phyloP scores from a whole-genome alignment of 2,797 vertebrate species.

The Labeo calbasu region DNA sequence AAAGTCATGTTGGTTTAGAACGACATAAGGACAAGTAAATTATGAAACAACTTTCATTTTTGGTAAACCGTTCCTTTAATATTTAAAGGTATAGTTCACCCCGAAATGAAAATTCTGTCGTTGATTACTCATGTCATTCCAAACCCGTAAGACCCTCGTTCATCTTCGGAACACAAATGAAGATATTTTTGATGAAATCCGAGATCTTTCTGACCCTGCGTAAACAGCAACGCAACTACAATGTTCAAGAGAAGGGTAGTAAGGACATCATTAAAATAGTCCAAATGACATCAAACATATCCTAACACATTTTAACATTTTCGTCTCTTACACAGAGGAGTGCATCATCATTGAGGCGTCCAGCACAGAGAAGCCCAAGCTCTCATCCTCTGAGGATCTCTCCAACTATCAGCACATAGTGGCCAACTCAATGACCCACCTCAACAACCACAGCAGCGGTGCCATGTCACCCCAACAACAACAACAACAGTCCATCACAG shows the following conservation, averaged over 20 bases:
- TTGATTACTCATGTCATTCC: no score
- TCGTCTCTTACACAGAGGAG: constrained; percentile 71
- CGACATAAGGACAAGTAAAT: neutral
- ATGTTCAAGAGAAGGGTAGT: no score
- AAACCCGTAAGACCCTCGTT: no score
- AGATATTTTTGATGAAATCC: no score
- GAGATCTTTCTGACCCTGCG: no score
- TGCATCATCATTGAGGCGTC: constrained; percentile 73
- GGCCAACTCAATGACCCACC: constrained; percentile 88
- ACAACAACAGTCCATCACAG: constrained; percentile 64
- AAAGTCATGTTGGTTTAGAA: neutral
- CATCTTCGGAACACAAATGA: no score
- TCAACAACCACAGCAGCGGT: constrained; percentile 75
- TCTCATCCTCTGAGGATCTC: constrained; percentile 68
- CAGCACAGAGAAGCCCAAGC: constrained; percentile 61
- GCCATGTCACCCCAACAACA: constrained; percentile 43
- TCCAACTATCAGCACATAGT: constrained; percentile 85
- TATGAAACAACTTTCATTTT: neutral
- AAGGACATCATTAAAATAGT: no score
- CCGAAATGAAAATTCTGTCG: no score
- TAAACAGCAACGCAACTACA: no score
- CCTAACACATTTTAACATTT: neutral
- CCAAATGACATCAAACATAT: neutral
- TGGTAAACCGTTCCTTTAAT: neutral
- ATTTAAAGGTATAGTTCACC: no score